Evolutionary conservation across 2,113 vertebrate genomes (phyloP), one percentile per base, ranked within the genome.

Genomic region (Phylloscopus whistleri): DNA sequence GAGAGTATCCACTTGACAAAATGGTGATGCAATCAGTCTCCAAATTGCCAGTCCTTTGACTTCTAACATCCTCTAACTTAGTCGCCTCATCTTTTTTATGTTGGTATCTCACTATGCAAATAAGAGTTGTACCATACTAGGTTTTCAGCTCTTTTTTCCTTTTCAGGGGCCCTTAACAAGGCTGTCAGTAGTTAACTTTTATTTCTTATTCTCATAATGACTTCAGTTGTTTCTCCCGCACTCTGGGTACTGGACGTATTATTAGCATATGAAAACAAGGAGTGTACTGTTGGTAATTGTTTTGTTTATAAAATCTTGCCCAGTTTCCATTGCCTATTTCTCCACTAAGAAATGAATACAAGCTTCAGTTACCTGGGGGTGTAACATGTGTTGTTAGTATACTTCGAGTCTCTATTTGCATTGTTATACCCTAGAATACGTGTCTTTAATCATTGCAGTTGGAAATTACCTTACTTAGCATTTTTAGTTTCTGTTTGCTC

Each of bases 381-480:
- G 84, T 91, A 87, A 68, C 60, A n/a, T 64, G 64, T 67, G 68
- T 74, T 90, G 55, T 86, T 90, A 78, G 59, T 81, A 55, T 87
- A 87, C 44, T 79, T 73, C 0, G 28, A 90, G 68, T 74, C 39
- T 70, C 31, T 74, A 2, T 93, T 94, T 95, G 79, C 78, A 10
- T 90, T 81, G 66, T 86, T 90, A 56, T 77, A 74, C 46, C 46
- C 35, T 66, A 66, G 79, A 95, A 80, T 69, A 44, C 6, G 0
- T 68, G 3, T 87, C 85, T 95, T 93, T 92, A 88, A 70, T 95
- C 67, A 90, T 30, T 0, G 0, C 62, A 58, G 66, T 67, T 95
- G 90, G 85, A 93, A 96, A 95, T 90, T 86, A 83, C 68, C 72
- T 94, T 90, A 84, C 79, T 88, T 95, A 68, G 92, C 90, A 93